Evolutionary conservation across 1,140 invertebrate genomes (phyloP).

Genomic region (Sitophilus oryzae): DNA sequence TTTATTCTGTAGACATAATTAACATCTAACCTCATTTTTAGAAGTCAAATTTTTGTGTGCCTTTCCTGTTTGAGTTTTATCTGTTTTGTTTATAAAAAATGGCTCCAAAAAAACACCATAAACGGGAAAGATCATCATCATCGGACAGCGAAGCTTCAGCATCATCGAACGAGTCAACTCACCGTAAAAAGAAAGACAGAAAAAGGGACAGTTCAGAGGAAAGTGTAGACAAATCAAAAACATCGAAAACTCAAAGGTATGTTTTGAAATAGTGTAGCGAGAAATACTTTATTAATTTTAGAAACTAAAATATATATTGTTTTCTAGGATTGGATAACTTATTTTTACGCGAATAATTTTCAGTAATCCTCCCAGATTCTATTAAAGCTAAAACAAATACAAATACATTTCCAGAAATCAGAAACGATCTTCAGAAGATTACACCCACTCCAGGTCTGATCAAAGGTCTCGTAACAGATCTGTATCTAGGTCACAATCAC

Average conservation of each 20-base stretch:
- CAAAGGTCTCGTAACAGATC: background rate
- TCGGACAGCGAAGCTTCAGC: conserved; percentile 8
- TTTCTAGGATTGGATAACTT: conserved; percentile 14
- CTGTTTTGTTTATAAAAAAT: too few relatives aligned
- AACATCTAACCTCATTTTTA: too few relatives aligned
- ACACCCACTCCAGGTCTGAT: background rate
- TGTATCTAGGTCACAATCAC: conserved; percentile 4
- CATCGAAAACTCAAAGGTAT: conserved; percentile 3
- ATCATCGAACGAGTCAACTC: background rate
- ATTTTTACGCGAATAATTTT: conserved; percentile 6
- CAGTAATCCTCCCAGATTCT: background rate
- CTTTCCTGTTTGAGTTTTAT: too few relatives aligned
- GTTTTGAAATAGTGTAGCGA: background rate
- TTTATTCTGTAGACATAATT: too few relatives aligned
- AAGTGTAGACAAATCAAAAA: conserved; percentile 5
- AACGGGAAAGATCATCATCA: conserved; percentile 8
- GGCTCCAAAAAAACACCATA: conserved; percentile 12
- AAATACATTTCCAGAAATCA: conserved; percentile 1
- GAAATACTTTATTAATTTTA: background rate
- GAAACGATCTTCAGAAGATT: conserved; percentile 6
- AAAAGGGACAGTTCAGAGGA: conserved; percentile 6
- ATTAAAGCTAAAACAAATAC: conserved; percentile 14
- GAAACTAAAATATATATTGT: conserved; percentile 6
- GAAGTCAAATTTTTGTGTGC: too few relatives aligned
- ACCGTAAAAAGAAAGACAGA: background rate